These are phyloP conservation scores for Mormyrus iriodes DNA, from an alignment of 2,113 vertebrate genomes.

Conservation along the genomic window DNA sequence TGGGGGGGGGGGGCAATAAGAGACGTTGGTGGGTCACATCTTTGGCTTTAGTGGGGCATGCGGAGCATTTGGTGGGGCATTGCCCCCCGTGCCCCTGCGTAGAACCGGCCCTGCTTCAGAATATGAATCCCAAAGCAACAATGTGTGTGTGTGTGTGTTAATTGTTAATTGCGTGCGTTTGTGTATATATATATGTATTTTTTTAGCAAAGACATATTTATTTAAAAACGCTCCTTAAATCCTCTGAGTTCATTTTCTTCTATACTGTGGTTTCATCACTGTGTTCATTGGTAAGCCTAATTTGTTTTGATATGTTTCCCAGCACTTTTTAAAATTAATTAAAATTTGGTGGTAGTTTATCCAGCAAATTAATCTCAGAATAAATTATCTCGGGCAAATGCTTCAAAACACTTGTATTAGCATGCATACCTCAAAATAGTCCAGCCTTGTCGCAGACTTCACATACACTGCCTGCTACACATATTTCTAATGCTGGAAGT, in stretches of 20 bases:
- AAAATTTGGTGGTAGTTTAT: neutral
- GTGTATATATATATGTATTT: neutral
- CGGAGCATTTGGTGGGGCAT: too few species aligned
- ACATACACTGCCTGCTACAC: neutral
- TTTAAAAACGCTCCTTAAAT: neutral
- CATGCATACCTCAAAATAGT: neutral
- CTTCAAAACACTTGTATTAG: neutral
- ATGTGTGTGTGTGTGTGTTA: neutral
- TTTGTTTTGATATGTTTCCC: neutral
- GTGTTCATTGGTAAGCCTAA: neutral
- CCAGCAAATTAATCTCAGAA: neutral
- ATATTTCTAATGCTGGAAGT: neutral
- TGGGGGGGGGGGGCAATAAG: too few species aligned
- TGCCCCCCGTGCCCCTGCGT: too few species aligned
- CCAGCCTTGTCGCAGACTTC: neutral
- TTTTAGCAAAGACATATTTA: neutral
- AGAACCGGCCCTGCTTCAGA: too few species aligned
- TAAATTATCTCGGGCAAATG: neutral
- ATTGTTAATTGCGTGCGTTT: neutral
- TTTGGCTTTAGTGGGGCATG: too few species aligned
- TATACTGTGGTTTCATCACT: neutral
- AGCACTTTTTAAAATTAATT: neutral
- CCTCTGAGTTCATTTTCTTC: neutral
- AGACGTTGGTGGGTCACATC: too few species aligned
- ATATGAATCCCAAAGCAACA: neutral